Evolutionary conservation across 2,888 invertebrate genomes (phyloP).

Genomic region (Cabera pusaria): DNA sequence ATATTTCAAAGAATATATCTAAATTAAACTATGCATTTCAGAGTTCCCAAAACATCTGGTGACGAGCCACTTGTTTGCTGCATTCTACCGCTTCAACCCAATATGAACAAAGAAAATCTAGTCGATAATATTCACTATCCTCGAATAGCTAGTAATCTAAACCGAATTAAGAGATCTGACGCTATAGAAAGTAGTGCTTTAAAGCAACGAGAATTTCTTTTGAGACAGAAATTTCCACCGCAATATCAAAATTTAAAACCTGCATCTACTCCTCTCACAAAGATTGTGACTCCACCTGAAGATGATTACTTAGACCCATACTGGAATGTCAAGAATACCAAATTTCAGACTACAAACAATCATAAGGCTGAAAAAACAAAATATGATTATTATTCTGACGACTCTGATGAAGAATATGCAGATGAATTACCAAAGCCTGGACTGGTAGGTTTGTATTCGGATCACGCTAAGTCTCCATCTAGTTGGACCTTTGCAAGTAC

Average conservation of each 20-base stretch:
- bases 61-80: constrained; percentile 49
- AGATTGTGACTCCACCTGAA: constrained; percentile 43
- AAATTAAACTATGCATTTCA: no score
- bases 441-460: constrained; percentile 66
- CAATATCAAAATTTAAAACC: constrained; percentile 37
- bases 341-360: constrained; percentile 35
- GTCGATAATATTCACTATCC: constrained; percentile 42
- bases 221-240: constrained; percentile 45
- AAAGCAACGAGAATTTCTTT: constrained; percentile 56
- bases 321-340: constrained; percentile 65
- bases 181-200: constrained; percentile 39
- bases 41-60: constrained; percentile 28
- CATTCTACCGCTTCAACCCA: constrained; percentile 44
- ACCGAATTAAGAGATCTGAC: constrained; percentile 41
- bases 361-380: constrained; percentile 18
- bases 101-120: constrained; percentile 22
- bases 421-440: constrained; percentile 68
- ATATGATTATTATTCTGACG: constrained; percentile 46
- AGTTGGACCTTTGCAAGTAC: constrained; percentile 44
- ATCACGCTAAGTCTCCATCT: constrained; percentile 44
- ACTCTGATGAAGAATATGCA: constrained; percentile 52
- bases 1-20: no score
- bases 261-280: constrained; percentile 33
- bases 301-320: constrained; percentile 67
- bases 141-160: constrained; percentile 25